Conservation (phyloP, 2,888 invertebrate species). For the Hirudinaria manillensis region DNA sequence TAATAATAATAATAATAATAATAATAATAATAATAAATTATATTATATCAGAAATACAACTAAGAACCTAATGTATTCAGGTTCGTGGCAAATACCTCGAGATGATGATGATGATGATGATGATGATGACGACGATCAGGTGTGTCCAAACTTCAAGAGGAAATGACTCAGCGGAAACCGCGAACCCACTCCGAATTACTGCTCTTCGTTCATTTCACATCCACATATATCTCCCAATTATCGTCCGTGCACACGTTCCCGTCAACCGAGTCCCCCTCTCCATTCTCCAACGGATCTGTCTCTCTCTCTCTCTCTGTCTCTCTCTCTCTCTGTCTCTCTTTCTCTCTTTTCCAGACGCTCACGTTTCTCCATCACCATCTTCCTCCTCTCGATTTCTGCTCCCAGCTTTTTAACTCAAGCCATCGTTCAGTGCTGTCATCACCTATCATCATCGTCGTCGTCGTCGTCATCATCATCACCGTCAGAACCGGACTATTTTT, state of each 20-base stretch:
- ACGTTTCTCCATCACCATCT: not conserved
- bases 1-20: no score
- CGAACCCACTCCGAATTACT: not conserved
- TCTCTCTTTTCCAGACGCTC: constrained; percentile 19
- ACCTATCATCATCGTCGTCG: not conserved
- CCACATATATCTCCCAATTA: constrained; percentile 3
- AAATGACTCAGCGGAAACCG: constrained; percentile 16
- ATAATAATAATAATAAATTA: no score
- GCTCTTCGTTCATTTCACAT: constrained; percentile 7
- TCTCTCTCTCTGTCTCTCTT: constrained; percentile 32
- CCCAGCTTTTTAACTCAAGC: not conserved
- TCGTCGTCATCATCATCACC: not conserved
- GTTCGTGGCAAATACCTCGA: no score
- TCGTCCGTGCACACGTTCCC: not conserved
- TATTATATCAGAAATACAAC: no score
- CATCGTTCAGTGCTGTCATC: not conserved
- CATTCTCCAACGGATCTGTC: constrained; percentile 31
- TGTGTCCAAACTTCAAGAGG: not conserved
- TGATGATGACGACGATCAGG: no score
- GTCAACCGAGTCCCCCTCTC: constrained; percentile 13
- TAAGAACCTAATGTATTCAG: no score
- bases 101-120: no score
- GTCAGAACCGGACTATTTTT: not conserved
- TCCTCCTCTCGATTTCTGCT: not conserved
- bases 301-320: constrained; percentile 38